Evolutionary conservation across 2,113 vertebrate genomes (phyloP).

Genomic region (Antennarius striatus): DNA sequence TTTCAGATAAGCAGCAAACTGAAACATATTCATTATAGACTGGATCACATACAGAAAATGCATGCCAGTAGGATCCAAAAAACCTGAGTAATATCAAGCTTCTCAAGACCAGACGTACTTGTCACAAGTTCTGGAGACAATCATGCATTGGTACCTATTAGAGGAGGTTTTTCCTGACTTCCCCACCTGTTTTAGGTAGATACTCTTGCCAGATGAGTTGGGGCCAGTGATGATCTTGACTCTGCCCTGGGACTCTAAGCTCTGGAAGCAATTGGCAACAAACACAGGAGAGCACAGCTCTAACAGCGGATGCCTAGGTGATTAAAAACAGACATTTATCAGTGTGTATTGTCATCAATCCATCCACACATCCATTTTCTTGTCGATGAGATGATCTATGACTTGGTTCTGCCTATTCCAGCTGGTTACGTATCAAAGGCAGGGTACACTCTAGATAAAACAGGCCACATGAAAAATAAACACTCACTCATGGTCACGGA

Average conservation of each 20-base stretch:
- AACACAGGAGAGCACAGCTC: slow-evolving; percentile 91
- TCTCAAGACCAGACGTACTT: too few species aligned
- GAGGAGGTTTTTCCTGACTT: neutral
- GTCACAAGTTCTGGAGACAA: too few species aligned
- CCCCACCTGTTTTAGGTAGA: slow-evolving; percentile 92
- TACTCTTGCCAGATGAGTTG: slow-evolving; percentile 95
- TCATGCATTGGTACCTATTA: neutral
- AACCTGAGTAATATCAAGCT: too few species aligned
- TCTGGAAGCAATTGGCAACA: slow-evolving; percentile 89
- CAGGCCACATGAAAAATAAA: too few species aligned
- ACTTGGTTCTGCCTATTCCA: too few species aligned
- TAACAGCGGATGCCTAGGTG: slow-evolving; percentile 88
- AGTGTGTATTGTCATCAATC: neutral
- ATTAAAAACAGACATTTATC: neutral
- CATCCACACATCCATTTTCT: too few species aligned
- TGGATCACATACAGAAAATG: neutral
- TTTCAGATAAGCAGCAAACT: neutral
- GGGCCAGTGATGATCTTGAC: slow-evolving; percentile 94
- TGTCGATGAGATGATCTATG: too few species aligned
- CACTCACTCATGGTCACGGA: too few species aligned
- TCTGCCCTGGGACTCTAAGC: slow-evolving; percentile 78
- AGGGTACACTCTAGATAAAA: too few species aligned
- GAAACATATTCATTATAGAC: neutral
- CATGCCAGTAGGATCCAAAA: neutral
- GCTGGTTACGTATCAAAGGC: too few species aligned